Percentiles rank a stretch among this genome's conserved stretches.
Conservation (phyloP, 1,140 invertebrate genomes). For the Drosophila auraria region DNA sequence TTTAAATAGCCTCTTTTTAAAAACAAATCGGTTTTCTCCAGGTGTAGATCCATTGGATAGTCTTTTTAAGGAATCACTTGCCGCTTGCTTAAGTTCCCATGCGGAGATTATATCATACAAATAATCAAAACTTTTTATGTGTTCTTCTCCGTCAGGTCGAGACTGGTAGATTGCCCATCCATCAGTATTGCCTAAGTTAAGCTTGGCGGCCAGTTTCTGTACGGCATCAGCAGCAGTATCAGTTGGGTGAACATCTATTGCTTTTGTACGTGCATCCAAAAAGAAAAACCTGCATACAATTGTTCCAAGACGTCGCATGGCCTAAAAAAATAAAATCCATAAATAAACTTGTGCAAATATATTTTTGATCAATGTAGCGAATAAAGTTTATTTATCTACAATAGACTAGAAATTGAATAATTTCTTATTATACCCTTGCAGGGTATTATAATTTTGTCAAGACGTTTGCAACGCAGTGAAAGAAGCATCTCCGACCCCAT, state of each 20-base stretch:
- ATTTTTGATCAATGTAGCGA: neutral
- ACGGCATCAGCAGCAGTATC: constrained; percentile 97
- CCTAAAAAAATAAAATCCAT: constrained; percentile 85
- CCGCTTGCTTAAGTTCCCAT: constrained; percentile 93
- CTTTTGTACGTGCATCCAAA: constrained; percentile 97
- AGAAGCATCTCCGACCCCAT: too few species aligned
- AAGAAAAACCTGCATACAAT: constrained; percentile 98
- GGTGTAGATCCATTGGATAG: constrained; percentile 88
- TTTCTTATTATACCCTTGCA: too few species aligned
- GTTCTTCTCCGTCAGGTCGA: constrained; percentile 93
- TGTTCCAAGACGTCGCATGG: constrained; percentile 95
- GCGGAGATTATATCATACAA: constrained; percentile 97
- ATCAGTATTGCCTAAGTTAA: constrained; percentile 92
- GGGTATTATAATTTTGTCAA: too few species aligned
- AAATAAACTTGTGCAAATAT: neutral
- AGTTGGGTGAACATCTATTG: constrained; percentile 97
- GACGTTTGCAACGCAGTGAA: too few species aligned
- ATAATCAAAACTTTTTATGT: constrained; percentile 96
- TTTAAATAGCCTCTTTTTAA: constrained; percentile 95
- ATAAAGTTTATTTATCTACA: too few species aligned
- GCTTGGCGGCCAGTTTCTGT: constrained; percentile 94
- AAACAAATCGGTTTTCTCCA: constrained; percentile 96
- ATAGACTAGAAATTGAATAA: too few species aligned
- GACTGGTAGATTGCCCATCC: constrained; percentile 98
- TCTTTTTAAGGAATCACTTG: constrained; percentile 86